Evolutionary conservation across 1,140 invertebrate genomes (phyloP).

Genomic region (Drosophila kepulauana): DNA sequence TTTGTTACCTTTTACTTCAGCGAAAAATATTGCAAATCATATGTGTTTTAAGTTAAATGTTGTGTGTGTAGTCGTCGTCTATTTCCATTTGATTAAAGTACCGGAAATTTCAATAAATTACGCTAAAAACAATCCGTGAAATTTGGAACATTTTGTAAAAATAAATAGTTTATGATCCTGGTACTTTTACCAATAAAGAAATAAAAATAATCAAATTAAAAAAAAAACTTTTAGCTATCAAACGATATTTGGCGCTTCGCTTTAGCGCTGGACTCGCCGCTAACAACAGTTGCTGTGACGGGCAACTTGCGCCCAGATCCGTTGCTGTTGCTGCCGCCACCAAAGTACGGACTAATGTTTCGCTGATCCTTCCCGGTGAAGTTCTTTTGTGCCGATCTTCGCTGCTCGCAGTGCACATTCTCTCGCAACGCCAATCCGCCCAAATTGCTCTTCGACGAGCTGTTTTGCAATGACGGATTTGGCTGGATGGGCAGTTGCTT

Average conservation of each 20-base stretch:
- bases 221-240: conserved; percentile 66
- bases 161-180: conserved; percentile 26
- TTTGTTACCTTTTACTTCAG: conserved; percentile 51
- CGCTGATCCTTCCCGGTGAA: conserved; percentile 80
- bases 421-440: conserved; percentile 72
- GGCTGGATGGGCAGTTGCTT: conserved; percentile 61
- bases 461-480: conserved; percentile 69
- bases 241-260: conserved; percentile 80
- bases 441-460: conserved; percentile 82
- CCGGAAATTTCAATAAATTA: conserved; percentile 61
- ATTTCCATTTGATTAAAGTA: conserved; percentile 19
- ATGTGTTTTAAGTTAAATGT: conserved; percentile 16
- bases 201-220: background rate
- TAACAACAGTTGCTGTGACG: conserved; percentile 8
- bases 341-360: conserved; percentile 76
- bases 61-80: conserved; percentile 23
- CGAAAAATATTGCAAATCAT: conserved; percentile 69
- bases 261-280: conserved; percentile 53
- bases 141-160: conserved; percentile 32
- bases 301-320: conserved; percentile 55
- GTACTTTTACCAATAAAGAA: background rate
- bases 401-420: conserved; percentile 74
- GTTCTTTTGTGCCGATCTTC: conserved; percentile 79
- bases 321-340: conserved; percentile 53
- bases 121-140: conserved; percentile 61